These are phyloP conservation scores for Hydrophis major DNA, from an alignment of 2,797 vertebrate species.

Conservation along the genomic window DNA sequence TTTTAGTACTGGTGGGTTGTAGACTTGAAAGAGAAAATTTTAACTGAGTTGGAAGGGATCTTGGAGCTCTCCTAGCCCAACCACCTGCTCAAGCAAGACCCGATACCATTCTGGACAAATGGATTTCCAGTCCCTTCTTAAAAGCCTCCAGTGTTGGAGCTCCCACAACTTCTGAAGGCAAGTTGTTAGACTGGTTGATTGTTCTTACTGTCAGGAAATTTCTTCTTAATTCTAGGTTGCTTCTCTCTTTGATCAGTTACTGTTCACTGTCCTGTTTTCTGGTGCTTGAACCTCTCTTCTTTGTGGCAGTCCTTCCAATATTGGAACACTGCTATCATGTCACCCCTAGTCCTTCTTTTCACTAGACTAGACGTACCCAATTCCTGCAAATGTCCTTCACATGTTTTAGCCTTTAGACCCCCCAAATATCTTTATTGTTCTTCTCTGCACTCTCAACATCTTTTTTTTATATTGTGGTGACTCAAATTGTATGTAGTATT, in stretches of 20 bases:
- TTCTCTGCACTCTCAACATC: too few relatives aligned
- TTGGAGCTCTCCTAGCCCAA: neutral
- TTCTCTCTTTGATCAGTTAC: neutral
- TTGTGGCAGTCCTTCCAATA: neutral
- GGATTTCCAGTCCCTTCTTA: neutral
- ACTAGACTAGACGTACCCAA: too few relatives aligned
- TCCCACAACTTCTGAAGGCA: neutral
- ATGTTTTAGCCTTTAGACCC: too few relatives aligned
- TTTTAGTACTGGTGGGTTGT: neutral
- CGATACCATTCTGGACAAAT: neutral
- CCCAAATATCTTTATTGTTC: too few relatives aligned
- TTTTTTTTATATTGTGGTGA: too few relatives aligned
- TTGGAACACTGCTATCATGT: too few relatives aligned
- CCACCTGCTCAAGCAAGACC: neutral
- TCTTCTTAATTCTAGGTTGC: neutral
- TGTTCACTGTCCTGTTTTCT: neutral
- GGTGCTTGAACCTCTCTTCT: neutral
- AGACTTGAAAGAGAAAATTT: neutral
- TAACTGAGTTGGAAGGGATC: neutral
- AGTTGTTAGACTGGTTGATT: neutral
- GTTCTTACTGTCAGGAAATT: neutral
- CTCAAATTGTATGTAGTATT: too few relatives aligned
- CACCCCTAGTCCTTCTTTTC: too few relatives aligned
- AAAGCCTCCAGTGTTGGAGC: neutral
- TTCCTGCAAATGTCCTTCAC: too few relatives aligned